Conservation (phyloP, 2,113 vertebrate genomes). For the Acinonyx jubatus region DNA sequence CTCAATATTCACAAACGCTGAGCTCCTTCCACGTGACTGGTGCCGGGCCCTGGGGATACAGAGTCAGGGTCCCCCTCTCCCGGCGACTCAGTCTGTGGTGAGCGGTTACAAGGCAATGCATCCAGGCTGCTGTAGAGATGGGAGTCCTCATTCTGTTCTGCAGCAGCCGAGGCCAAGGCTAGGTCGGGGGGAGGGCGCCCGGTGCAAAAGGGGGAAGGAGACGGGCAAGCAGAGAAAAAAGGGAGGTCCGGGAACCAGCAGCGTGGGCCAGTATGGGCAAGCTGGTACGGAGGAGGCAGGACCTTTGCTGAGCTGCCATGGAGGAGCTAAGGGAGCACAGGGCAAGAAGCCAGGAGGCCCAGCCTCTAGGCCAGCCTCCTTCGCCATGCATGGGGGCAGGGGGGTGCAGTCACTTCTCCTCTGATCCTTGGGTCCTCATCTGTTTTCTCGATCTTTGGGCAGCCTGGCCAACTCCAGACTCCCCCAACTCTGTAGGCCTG, state of each 20-base stretch:
- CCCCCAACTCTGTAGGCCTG: rapidly evolving
- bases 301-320: not conserved
- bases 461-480: not conserved
- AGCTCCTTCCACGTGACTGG: not conserved
- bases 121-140: not conserved
- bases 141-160: not conserved
- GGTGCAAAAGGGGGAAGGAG: not conserved
- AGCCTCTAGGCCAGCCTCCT: not conserved
- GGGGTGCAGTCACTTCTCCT: not conserved
- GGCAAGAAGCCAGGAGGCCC: not conserved
- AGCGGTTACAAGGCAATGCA: not conserved
- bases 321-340: not conserved
- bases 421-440: not conserved
- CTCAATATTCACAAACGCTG: not conserved
- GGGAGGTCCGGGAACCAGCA: not conserved
- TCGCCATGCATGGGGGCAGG: rapidly evolving
- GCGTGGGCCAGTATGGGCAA: not conserved
- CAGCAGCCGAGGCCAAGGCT: not conserved
- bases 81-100: not conserved
- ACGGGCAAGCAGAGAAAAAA: not conserved
- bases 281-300: not conserved
- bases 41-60: not conserved
- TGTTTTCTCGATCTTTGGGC: not conserved
- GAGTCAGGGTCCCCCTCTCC: not conserved
- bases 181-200: not conserved